Base-by-base conservation (phyloP, 2,113 vertebrate genomes). In the Pagrus major region DNA sequence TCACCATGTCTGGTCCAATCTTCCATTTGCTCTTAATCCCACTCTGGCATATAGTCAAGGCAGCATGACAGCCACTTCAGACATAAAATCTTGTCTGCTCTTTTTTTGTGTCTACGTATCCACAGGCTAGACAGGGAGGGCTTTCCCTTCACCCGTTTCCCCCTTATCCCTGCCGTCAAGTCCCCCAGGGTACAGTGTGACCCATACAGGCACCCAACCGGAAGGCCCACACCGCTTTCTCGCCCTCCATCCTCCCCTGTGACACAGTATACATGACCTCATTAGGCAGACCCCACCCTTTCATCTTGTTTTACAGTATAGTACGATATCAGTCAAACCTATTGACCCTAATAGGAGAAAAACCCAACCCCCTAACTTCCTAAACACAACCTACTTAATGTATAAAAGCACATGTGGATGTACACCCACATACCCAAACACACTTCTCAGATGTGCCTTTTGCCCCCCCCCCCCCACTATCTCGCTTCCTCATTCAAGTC, bases 151-250 rank as follows among this genome's bases (percentile, higher is more conserved):
- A 0, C 42, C 71, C 70, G 65, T 44, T 35, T 70, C 66, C 72
- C 73, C 66, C 47, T 10, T 20, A 75, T 76, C 52, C 72, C 71
- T 33, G 7, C 70, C 67, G 8, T 83, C 69, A 75, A 81, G 29
- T 49, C 84, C 91, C 89, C 63, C 54, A 70, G 92, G 92, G 81
- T 39, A 37, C 72, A 54, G 47, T 65, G 74, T 91, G 91, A 93
- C 92, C 93, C 84, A 91, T 33, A 87, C 84, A 93, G 79, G 82
- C 93, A 88, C 88, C 85, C 89, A 82, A 77, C 85, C 37, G 77
- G 87, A 92, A 91, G 87, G 51, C 80, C 81, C 47, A 46, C 33
- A 31, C 39, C 27, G 18, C 83, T 81, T 54, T 41, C 68, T 46
- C 73, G 67, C 23, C 58, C 79, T 69, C 21, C 65, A 47, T 56